phyloP scores from a whole-genome alignment of 2,888 invertebrate species.

The Drosophila falleni region DNA sequence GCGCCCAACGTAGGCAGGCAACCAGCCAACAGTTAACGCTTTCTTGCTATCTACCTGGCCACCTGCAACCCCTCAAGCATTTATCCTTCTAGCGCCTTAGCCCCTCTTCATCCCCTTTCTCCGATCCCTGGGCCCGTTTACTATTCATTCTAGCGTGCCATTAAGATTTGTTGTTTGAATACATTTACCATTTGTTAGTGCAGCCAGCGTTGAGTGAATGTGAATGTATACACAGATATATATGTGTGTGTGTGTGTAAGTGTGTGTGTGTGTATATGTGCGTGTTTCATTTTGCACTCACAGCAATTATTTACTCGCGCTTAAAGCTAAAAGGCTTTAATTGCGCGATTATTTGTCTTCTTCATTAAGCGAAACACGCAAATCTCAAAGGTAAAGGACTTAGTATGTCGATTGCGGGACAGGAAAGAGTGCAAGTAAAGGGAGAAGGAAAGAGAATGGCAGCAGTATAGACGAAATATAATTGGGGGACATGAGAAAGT shows the following conservation, averaged over 20 bases:
- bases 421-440: not conserved
- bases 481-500: constrained; percentile 10
- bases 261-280: constrained; percentile 40
- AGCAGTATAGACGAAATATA: constrained; percentile 17
- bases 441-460: constrained; percentile 1
- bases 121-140: constrained; percentile 66
- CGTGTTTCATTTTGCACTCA: constrained; percentile 69
- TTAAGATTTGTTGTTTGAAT: constrained; percentile 82
- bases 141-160: constrained; percentile 81
- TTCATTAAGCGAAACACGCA: constrained; percentile 83
- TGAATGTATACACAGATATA: constrained; percentile 22
- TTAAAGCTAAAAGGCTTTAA: constrained; percentile 84
- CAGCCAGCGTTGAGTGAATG: constrained; percentile 51
- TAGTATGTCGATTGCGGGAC: constrained; percentile 5
- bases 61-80: constrained; percentile 28
- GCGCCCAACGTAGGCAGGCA: constrained; percentile 34
- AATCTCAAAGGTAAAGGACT: constrained; percentile 74
- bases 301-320: constrained; percentile 83
- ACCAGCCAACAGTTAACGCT: constrained; percentile 51
- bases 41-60: constrained; percentile 45
- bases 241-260: constrained; percentile 13
- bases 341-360: constrained; percentile 85
- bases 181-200: constrained; percentile 80
- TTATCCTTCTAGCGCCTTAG: constrained; percentile 34
- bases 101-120: not conserved